These are phyloP conservation scores for Pterocles burchelli DNA, from an alignment of 2,113 vertebrate species.

Conservation along the genomic window DNA sequence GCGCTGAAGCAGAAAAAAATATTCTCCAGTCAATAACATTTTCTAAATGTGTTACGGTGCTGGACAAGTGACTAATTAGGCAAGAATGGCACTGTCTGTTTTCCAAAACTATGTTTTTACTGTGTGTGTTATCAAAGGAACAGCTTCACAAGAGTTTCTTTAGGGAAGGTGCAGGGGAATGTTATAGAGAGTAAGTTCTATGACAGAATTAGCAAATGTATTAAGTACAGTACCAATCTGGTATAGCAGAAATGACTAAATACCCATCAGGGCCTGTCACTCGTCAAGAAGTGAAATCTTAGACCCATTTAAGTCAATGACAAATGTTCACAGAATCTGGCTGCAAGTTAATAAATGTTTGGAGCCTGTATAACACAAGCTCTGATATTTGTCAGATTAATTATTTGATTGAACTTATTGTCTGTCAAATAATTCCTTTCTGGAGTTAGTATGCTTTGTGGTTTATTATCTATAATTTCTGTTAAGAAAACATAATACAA, in stretches of 20 bases:
- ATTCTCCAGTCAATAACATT: background rate
- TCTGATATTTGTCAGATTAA: slow-evolving; percentile 65
- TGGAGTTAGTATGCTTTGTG: slow-evolving; percentile 5
- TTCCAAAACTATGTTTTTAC: slow-evolving; percentile 4
- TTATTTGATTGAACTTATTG: slow-evolving; percentile 65
- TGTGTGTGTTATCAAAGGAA: slow-evolving; percentile 17
- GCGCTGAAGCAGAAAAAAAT: background rate
- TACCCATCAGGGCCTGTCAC: slow-evolving; percentile 70
- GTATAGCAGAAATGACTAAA: slow-evolving; percentile 68
- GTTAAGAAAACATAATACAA: background rate
- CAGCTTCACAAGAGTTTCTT: slow-evolving; percentile 54
- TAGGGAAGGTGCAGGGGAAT: slow-evolving; percentile 44
- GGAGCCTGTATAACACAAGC: slow-evolving; percentile 57
- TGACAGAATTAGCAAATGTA: slow-evolving; percentile 72
- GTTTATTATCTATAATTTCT: slow-evolving; percentile 12
- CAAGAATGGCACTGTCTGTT: slow-evolving; percentile 7
- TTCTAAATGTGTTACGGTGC: background rate
- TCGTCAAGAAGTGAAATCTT: slow-evolving; percentile 70
- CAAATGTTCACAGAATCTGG: slow-evolving; percentile 72
- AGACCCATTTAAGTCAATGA: slow-evolving; percentile 67
- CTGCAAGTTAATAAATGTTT: slow-evolving; percentile 69
- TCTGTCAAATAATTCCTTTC: slow-evolving; percentile 54
- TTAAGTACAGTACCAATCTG: slow-evolving; percentile 69
- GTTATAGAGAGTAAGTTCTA: slow-evolving; percentile 61
- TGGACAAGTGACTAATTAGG: slow-evolving; percentile 38